phyloP scores from a whole-genome alignment of 2,113 vertebrate genomes.

The Tympanuchus pallidicinctus region DNA sequence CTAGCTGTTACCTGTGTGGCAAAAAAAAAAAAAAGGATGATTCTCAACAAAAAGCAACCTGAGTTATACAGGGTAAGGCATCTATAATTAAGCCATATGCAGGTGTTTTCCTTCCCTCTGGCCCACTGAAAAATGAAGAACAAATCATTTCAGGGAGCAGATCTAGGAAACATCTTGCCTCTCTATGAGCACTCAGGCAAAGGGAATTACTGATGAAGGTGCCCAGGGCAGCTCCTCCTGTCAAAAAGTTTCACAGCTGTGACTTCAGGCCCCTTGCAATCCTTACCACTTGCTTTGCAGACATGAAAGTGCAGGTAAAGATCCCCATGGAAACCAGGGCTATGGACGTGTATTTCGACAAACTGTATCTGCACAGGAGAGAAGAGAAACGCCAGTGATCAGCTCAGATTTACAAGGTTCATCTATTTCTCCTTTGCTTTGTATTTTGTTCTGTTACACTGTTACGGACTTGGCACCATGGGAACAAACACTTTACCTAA shows the following conservation, averaged over 20 bases:
- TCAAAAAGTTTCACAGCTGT: background rate
- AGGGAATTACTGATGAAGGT: background rate
- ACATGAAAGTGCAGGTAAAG: slow-evolving; percentile 98
- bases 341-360: slow-evolving; percentile 91
- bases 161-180: rapidly evolving
- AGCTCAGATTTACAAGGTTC: rapidly evolving
- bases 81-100: background rate
- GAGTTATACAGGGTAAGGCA: background rate
- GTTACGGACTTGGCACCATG: rapidly evolving
- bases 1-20: background rate
- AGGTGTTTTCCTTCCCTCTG: background rate
- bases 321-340: slow-evolving; percentile 93
- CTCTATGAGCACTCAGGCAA: background rate
- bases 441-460: background rate
- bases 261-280: background rate
- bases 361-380: slow-evolving; percentile 84
- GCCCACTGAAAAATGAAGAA: background rate
- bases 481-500: rapidly evolving
- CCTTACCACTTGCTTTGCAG: slow-evolving; percentile 97
- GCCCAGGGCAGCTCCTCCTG: background rate
- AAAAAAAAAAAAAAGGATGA: background rate
- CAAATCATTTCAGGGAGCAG: background rate
- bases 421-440: background rate
- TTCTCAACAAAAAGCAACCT: background rate
- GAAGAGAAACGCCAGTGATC: background rate